Conservation (phyloP, 2,797 vertebrate genomes). For the Darevskia nairensis region DNA sequence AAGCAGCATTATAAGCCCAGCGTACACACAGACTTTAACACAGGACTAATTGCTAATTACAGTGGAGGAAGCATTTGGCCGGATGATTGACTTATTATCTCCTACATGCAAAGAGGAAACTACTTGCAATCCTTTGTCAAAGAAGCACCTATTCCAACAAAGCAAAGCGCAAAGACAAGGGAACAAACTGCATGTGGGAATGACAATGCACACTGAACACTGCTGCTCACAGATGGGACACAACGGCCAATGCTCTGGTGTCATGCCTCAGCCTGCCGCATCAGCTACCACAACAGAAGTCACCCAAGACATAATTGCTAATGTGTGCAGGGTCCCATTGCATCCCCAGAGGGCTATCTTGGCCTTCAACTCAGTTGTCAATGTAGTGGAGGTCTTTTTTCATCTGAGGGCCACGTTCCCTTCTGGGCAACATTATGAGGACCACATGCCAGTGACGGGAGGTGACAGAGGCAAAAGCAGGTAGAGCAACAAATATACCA, state of each 20-base stretch:
- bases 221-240: too few species aligned
- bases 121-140: background rate
- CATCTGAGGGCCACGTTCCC: too few species aligned
- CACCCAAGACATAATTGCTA: background rate
- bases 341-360: too few species aligned
- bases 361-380: background rate
- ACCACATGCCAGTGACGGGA: too few species aligned
- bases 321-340: background rate
- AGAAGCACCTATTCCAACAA: background rate
- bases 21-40: too few species aligned
- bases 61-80: background rate
- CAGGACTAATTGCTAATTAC: background rate
- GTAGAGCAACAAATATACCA: too few species aligned
- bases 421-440: too few species aligned
- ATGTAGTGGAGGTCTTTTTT: background rate
- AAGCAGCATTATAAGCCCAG: background rate
- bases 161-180: too few species aligned
- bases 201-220: background rate
- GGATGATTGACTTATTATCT: background rate
- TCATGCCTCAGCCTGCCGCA: background rate
- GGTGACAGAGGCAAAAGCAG: too few species aligned
- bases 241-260: background rate
- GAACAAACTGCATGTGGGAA: background rate
- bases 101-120: too few species aligned
- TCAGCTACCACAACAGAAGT: background rate